Percentiles rank a stretch among this genome's conserved stretches.
Conservation (phyloP, 2,113 vertebrate species). For the Otocyon megalotis region DNA sequence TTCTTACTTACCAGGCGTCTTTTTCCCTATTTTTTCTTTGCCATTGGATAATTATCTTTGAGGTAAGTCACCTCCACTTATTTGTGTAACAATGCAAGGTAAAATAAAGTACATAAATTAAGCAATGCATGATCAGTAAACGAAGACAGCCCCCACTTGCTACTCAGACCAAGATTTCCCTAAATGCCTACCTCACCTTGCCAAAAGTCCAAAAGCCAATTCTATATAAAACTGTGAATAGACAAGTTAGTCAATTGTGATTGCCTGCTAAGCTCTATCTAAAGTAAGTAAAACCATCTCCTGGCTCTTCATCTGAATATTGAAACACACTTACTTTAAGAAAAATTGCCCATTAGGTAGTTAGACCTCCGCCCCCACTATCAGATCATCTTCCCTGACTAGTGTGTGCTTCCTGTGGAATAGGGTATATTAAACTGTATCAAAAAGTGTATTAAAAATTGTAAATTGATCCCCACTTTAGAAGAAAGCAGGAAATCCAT, state of each 20-base stretch:
- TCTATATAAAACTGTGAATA: background rate
- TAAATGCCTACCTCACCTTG: background rate
- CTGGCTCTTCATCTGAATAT: background rate
- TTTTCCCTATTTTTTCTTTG: background rate
- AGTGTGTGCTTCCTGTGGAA: background rate
- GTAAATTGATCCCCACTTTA: background rate
- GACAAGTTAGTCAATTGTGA: background rate
- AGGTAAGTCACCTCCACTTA: background rate
- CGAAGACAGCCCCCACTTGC: background rate
- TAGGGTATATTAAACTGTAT: background rate
- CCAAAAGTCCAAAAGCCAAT: background rate
- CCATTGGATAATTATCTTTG: background rate
- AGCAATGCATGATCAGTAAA: background rate
- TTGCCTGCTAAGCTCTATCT: background rate
- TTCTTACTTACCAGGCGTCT: background rate
- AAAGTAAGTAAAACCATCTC: slow-evolving; percentile 4
- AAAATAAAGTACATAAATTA: background rate
- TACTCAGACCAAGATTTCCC: background rate
- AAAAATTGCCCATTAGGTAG: background rate
- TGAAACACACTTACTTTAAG: background rate
- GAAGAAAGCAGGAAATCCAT: background rate
- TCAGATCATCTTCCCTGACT: background rate
- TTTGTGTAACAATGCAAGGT: background rate
- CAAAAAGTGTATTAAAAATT: background rate
- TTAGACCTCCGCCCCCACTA: background rate